These are phyloP conservation scores for Alviniconcha strummeri DNA, from an alignment of 2,888 invertebrate genomes.

Conservation along the genomic window DNA sequence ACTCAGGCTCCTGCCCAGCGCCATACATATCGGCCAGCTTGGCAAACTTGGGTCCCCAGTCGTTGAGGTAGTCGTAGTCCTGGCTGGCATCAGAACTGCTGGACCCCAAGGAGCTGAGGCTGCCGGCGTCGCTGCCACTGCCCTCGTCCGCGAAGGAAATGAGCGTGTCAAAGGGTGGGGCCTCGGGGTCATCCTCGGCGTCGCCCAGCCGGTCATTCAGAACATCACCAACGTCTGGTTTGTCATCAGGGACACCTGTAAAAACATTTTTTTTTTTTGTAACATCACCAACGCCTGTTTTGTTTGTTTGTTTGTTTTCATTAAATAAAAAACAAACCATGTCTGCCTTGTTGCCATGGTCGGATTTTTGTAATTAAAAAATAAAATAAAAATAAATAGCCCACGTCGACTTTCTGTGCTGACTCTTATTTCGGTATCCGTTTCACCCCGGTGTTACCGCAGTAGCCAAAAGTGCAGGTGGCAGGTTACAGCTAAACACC, in stretches of 20 bases:
- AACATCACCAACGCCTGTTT: no score
- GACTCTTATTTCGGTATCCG: no score
- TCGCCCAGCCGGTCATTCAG: slow-evolving; percentile 96
- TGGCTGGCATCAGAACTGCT: slow-evolving; percentile 90
- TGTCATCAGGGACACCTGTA: slow-evolving; percentile 47
- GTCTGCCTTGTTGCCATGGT: no score
- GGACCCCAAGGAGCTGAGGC: slow-evolving; percentile 92
- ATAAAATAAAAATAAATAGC: no score
- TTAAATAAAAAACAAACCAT: no score
- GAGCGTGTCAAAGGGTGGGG: slow-evolving; percentile 98
- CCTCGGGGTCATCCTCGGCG: slow-evolving; percentile 96
- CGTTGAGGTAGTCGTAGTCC: slow-evolving; percentile 96
- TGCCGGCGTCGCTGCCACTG: slow-evolving; percentile 93
- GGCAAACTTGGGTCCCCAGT: slow-evolving; percentile 98
- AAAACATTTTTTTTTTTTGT: background rate
- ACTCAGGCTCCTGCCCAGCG: slow-evolving; percentile 77
- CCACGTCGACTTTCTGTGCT: no score
- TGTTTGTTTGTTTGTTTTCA: no score
- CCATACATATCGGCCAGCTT: slow-evolving; percentile 98
- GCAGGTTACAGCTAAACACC: no score
- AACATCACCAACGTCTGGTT: slow-evolving; percentile 86
- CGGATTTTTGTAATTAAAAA: no score
- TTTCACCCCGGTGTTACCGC: no score
- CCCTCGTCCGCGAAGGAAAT: slow-evolving; percentile 99
- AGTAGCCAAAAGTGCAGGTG: no score